Evolutionary conservation across 2,888 invertebrate genomes (phyloP).

Genomic region (Himalopsyche anomala): DNA sequence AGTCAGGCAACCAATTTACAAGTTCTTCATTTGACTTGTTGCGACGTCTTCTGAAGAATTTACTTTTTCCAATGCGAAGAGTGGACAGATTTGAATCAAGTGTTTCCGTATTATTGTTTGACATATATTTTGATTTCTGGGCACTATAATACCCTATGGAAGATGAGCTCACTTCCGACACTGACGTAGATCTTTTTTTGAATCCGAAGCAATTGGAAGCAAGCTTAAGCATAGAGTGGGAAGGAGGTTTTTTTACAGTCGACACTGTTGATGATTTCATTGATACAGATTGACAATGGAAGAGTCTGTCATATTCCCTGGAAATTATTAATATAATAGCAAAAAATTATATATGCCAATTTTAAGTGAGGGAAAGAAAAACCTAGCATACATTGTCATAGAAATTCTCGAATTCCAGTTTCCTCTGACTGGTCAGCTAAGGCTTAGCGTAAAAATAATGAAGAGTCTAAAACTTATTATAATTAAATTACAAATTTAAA

Average conservation of each 20-base stretch:
- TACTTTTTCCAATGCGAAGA: conserved; percentile 61
- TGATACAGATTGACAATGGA: not conserved
- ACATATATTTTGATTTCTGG: not conserved
- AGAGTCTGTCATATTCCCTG: not conserved
- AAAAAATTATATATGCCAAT: not conserved
- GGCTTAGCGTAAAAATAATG: too few relatives aligned
- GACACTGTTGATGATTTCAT: conserved; percentile 45
- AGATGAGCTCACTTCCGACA: conserved; percentile 41
- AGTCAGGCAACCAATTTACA: not conserved
- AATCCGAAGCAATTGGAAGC: conserved; percentile 77
- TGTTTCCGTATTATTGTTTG: not conserved
- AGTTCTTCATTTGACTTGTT: conserved; percentile 33
- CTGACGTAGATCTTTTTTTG: conserved; percentile 74
- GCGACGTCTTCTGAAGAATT: conserved; percentile 58
- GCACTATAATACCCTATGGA: conserved; percentile 49
- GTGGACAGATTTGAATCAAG: conserved; percentile 49
- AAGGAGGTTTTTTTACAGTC: conserved; percentile 55
- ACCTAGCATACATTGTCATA: too few relatives aligned
- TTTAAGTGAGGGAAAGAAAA: too few relatives aligned
- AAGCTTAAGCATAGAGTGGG: conserved; percentile 69
- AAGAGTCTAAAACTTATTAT: too few relatives aligned
- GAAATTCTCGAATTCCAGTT: too few relatives aligned
- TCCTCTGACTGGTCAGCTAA: too few relatives aligned
- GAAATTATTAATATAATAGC: not conserved
- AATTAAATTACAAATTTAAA: too few relatives aligned